Evolutionary conservation across 2,113 vertebrate genomes (phyloP).

Genomic region (Falco punctatus): DNA sequence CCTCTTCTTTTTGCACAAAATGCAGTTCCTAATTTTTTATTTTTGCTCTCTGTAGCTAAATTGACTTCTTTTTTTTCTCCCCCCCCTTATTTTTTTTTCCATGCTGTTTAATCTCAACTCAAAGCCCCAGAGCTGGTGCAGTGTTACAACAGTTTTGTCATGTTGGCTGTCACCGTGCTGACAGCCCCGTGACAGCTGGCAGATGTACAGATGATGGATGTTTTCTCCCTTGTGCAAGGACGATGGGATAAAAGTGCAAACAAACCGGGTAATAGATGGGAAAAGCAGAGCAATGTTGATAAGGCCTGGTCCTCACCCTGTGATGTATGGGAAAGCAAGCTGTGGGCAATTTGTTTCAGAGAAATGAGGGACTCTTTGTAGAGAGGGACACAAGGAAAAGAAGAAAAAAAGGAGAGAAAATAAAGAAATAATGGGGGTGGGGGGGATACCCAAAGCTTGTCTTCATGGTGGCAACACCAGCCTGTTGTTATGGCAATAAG

Average conservation of each 20-base stretch:
- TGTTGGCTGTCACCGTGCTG: constrained; percentile 74
- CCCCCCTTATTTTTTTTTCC: background rate
- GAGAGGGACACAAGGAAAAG: constrained; percentile 42
- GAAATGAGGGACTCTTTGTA: constrained; percentile 84
- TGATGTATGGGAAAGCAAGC: constrained; percentile 92
- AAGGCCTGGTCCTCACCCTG: constrained; percentile 79
- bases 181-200: constrained; percentile 77
- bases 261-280: constrained; percentile 95
- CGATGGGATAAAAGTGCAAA: constrained; percentile 93
- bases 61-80: background rate
- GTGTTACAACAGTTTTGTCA: constrained; percentile 81
- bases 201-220: constrained; percentile 92
- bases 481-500: background rate
- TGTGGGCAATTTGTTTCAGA: constrained; percentile 89
- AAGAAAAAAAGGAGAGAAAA: background rate
- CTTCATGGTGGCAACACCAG: background rate
- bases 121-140: constrained; percentile 49
- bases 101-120: constrained; percentile 63
- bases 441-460: background rate
- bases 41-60: background rate
- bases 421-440: constrained; percentile 6
- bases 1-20: background rate
- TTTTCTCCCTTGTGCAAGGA: constrained; percentile 89
- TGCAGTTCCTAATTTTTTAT: background rate
- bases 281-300: constrained; percentile 84